Conservation (phyloP, 2,113 vertebrate species). For the Macrotus californicus region DNA sequence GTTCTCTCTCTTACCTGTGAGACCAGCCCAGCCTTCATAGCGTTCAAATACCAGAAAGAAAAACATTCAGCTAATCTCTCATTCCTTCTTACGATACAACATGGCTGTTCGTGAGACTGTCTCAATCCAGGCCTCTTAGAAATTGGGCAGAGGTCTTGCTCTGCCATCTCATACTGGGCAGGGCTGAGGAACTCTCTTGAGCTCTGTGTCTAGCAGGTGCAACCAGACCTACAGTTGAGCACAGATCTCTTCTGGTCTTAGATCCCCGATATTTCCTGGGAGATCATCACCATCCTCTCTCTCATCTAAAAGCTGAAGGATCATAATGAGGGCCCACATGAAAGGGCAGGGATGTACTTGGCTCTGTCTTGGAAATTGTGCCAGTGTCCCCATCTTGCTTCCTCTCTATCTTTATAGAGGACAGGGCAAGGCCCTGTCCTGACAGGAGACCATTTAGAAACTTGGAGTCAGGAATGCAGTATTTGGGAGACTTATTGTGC, state of each 20-base stretch:
- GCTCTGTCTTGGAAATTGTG: neutral
- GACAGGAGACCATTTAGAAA: neutral
- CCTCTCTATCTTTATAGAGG: neutral
- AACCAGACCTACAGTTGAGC: neutral
- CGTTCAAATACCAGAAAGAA: neutral
- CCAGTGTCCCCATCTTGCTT: neutral
- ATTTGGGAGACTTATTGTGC: neutral
- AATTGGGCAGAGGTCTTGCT: neutral
- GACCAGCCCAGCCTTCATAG: neutral
- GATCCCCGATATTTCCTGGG: neutral
- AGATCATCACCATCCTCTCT: neutral
- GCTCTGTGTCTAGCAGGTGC: neutral
- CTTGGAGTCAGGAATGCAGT: neutral
- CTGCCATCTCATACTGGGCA: neutral
- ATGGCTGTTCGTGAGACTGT: neutral
- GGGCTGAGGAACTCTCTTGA: neutral
- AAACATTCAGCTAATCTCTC: neutral
- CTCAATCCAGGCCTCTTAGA: neutral
- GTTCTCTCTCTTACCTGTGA: neutral
- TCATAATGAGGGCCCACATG: neutral
- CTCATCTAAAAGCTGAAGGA: neutral
- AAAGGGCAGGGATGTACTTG: fast-evolving
- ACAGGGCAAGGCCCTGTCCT: neutral
- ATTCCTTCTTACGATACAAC: neutral
- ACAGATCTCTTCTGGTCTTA: neutral